Evolutionary conservation across 2,113 vertebrate genomes (phyloP).

Genomic region (Halcyon senegalensis): DNA sequence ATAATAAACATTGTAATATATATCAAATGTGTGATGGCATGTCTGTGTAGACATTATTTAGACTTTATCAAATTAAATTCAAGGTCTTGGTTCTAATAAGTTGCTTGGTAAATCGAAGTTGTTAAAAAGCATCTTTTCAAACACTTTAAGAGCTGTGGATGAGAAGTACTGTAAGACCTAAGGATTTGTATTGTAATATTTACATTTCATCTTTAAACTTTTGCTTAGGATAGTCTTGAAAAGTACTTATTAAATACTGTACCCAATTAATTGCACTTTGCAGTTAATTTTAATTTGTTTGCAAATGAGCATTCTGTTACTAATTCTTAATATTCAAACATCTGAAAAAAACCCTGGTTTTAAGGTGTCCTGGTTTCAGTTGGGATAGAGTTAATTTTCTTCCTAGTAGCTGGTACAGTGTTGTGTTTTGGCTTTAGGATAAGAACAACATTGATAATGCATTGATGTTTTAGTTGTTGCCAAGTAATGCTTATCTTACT

Average conservation of each 20-base stretch:
- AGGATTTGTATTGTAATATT: neutral
- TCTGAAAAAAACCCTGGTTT: neutral
- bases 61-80: neutral
- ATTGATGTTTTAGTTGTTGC: neutral
- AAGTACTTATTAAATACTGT: neutral
- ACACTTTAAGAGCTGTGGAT: neutral
- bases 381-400: neutral
- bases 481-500: neutral
- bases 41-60: neutral
- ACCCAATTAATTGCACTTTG: neutral
- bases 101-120: neutral
- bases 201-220: neutral
- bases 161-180: neutral
- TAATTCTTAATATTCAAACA: neutral
- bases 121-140: neutral
- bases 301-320: neutral
- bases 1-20: neutral
- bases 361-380: neutral
- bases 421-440: neutral
- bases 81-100: neutral
- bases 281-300: neutral
- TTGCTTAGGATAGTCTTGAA: neutral
- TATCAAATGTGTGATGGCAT: neutral
- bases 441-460: neutral
- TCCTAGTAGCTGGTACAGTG: neutral